Evolutionary conservation across 2,888 invertebrate species (phyloP).

Genomic region (Pseudococcus viburni): DNA sequence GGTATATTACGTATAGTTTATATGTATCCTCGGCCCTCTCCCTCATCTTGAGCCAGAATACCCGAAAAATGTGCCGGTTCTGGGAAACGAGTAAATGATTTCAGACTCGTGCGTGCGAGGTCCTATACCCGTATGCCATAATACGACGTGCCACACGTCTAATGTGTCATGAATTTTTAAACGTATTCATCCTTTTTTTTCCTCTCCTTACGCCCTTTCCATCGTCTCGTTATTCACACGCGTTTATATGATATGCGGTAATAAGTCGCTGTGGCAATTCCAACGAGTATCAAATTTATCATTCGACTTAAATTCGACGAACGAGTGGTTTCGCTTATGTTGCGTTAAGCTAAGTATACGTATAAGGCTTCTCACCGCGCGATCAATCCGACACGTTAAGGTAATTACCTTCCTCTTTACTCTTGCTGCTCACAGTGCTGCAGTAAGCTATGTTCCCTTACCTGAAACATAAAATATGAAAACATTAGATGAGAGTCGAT

Average conservation of each 20-base stretch:
- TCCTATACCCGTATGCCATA: background rate
- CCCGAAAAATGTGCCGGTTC: background rate
- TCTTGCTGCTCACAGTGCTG: background rate
- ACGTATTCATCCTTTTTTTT: background rate
- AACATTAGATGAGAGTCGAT: background rate
- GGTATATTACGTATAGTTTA: slow-evolving; percentile 1
- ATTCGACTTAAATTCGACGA: slow-evolving; percentile 13
- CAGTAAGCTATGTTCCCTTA: background rate
- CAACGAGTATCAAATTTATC: slow-evolving; percentile 42
- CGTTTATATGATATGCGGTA: background rate
- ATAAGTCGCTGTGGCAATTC: background rate
- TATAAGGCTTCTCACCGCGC: background rate
- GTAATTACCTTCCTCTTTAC: background rate
- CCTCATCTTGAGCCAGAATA: background rate
- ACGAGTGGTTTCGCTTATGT: background rate
- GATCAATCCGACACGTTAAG: slow-evolving; percentile 4
- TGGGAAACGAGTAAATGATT: slow-evolving; percentile 7
- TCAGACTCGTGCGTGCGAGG: background rate
- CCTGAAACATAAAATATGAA: slow-evolving; percentile 27
- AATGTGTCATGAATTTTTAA: slow-evolving; percentile 53
- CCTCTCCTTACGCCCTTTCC: too few relatives aligned
- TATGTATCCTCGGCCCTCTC: too few relatives aligned
- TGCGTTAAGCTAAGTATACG: background rate
- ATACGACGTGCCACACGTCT: slow-evolving; percentile 46
- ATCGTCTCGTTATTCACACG: background rate